Evolutionary conservation across 2,888 invertebrate species (phyloP), one percentile per base, ranked within the genome.

Genomic region (Ichneumoninae sp.): DNA sequence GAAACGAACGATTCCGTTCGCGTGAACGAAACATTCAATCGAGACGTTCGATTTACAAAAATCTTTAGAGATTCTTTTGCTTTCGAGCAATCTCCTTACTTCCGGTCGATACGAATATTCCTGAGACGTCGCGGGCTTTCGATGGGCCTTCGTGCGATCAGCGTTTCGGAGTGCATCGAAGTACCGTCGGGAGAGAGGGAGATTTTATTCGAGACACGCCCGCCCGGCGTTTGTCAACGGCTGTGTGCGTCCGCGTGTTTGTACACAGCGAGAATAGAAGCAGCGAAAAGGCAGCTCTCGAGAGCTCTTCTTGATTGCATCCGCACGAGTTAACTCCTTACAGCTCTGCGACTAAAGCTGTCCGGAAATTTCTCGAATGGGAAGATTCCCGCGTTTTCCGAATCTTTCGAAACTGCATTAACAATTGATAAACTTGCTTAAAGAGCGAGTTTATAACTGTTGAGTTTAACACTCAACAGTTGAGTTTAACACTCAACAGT

Each of bases 181-280:
- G 57, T 33, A 54, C 54, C 44, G 36, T 68, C 57, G 52, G 6
- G 47, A 62, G 62, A 66, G 62, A 22, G 22, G 72, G 68, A 54
- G 47, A 69, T 69, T 72, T 60, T 60, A 78, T 80, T 77, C 84
- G 40, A 60, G 36, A 66, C 80, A 77, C 77, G 77, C 76, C 50
- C 52, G 47, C 54, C 62, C 60, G 62, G 68, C 65, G 65, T 80
- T 80, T 80, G 78, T 76, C 77, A 52, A 74, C 22, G 60, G 36
- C 19, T 70, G 69, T 30, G 33, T 62, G 26, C 47, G 40, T 54
- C 44, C n/a, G 36, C 19, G 36, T 57, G n/a, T 62, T 13, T 62
- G n/a, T 62, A 33, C 60, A 22, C 40, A 62, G 30, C 40, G 16
- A 30, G 10, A 13, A 26, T 30, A 8, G 26, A 47, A 57, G 54